Conservation (phyloP, 2,113 vertebrate genomes). For the Antennarius striatus region DNA sequence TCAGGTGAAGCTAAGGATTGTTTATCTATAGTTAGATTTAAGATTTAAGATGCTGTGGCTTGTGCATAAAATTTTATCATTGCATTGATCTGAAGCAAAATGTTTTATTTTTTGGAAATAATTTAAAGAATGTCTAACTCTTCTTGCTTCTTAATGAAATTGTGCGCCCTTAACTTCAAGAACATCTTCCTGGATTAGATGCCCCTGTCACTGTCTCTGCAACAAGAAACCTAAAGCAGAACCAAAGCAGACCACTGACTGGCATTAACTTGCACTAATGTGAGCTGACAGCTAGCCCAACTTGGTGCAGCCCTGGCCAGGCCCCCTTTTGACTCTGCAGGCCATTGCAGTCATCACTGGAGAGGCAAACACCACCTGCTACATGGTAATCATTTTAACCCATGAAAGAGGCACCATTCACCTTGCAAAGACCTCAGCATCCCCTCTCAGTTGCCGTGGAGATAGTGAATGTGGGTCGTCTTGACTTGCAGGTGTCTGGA, state of each 20-base stretch:
- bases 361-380: constrained; percentile 60
- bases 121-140: constrained; percentile 7
- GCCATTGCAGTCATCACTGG: constrained; percentile 14
- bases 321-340: constrained; percentile 36
- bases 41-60: too few species aligned
- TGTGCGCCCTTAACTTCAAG: constrained; percentile 1
- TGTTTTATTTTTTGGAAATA: background rate
- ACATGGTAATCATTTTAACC: constrained; percentile 29
- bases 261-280: constrained; percentile 47
- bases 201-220: background rate
- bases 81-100: background rate
- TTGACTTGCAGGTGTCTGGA: constrained; percentile 52
- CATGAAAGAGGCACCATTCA: constrained; percentile 1
- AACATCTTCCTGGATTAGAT: background rate
- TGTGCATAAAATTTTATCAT: background rate
- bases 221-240: constrained; percentile 22
- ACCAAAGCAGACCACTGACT: constrained; percentile 40
- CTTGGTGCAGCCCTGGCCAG: constrained; percentile 42
- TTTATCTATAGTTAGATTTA: too few species aligned
- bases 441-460: constrained; percentile 62
- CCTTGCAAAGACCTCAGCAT: constrained; percentile 46
- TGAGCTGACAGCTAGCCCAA: constrained; percentile 61
- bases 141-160: background rate
- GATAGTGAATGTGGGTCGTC: constrained; percentile 40
- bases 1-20: too few species aligned